Percentiles rank a stretch among this genome's conserved stretches.
Evolutionary conservation across 2,888 invertebrate genomes (phyloP).

Genomic region (Limnephilus rhombicus): DNA sequence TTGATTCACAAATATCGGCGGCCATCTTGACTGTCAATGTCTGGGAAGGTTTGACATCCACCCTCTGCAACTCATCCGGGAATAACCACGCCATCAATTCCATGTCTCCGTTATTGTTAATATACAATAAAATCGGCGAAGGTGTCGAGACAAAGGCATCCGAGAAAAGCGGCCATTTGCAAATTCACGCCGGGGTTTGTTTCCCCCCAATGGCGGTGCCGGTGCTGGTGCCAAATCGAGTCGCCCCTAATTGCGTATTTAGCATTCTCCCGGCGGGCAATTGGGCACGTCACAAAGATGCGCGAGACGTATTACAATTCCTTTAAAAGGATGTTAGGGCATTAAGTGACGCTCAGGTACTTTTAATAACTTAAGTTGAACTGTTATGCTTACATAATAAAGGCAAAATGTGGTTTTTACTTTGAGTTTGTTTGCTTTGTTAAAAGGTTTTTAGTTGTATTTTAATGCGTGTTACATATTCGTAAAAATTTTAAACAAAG

Average conservation of each 20-base stretch:
- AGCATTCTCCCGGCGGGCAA: slow-evolving; percentile 27
- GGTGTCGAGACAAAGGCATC: not conserved
- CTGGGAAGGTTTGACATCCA: not conserved
- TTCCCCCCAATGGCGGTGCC: not conserved
- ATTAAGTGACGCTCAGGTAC: not conserved
- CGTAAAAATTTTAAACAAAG: too few species aligned
- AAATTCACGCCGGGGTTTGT: slow-evolving; percentile 24
- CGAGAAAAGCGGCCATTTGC: slow-evolving; percentile 26
- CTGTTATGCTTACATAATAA: not conserved
- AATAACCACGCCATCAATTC: slow-evolving; percentile 36
- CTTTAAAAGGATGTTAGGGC: slow-evolving; percentile 14
- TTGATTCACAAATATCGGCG: not conserved
- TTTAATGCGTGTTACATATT: not conserved
- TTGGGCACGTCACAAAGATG: slow-evolving; percentile 12
- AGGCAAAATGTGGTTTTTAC: not conserved
- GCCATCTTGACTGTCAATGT: not conserved
- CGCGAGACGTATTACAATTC: slow-evolving; percentile 39
- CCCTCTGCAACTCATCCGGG: slow-evolving; percentile 16
- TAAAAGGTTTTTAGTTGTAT: not conserved
- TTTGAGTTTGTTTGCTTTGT: not conserved
- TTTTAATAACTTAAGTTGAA: slow-evolving; percentile 21
- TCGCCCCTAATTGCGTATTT: slow-evolving; percentile 41
- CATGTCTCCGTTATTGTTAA: slow-evolving; percentile 9
- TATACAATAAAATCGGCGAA: slow-evolving; percentile 31
- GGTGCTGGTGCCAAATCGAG: slow-evolving; percentile 28